Conservation (phyloP, 1,140 invertebrate genomes). For the Temnothorax nylanderi region DNA sequence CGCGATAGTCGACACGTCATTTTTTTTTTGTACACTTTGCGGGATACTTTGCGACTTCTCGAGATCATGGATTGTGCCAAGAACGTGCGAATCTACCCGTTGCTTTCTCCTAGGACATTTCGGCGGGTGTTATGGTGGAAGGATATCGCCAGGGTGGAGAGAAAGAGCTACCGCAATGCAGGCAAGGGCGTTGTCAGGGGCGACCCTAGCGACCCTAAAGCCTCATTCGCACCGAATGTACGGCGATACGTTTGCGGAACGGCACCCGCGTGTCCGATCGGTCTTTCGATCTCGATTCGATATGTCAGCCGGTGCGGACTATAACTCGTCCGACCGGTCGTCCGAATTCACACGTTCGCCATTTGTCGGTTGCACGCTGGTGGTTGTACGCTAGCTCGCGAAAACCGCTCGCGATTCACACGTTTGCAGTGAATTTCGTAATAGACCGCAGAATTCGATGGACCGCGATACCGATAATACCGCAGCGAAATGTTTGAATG, state of each 20-base stretch:
- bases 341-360: neutral
- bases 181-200: conserved; percentile 85
- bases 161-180: conserved; percentile 80
- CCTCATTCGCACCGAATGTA: conserved; percentile 73
- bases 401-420: conserved; percentile 12
- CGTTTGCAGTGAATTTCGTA: conserved; percentile 2
- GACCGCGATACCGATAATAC: neutral
- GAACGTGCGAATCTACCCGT: neutral
- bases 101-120: conserved; percentile 13
- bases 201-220: conserved; percentile 81
- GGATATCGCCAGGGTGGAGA: conserved; percentile 59
- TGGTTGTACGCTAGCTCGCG: neutral
- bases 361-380: conserved; percentile 4
- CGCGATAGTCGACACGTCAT: neutral
- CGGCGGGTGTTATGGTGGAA: conserved; percentile 64
- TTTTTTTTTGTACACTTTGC: neutral
- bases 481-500: neutral
- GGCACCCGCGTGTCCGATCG: conserved; percentile 63
- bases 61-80: neutral
- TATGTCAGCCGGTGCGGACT: neutral
- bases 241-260: conserved; percentile 55
- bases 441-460: neutral
- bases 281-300: conserved; percentile 52
- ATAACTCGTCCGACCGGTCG: neutral
- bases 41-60: neutral